Evolutionary conservation across 1,140 invertebrate genomes (phyloP), one percentile per base, ranked within the genome.

Genomic region (Drosophila kanapiae): DNA sequence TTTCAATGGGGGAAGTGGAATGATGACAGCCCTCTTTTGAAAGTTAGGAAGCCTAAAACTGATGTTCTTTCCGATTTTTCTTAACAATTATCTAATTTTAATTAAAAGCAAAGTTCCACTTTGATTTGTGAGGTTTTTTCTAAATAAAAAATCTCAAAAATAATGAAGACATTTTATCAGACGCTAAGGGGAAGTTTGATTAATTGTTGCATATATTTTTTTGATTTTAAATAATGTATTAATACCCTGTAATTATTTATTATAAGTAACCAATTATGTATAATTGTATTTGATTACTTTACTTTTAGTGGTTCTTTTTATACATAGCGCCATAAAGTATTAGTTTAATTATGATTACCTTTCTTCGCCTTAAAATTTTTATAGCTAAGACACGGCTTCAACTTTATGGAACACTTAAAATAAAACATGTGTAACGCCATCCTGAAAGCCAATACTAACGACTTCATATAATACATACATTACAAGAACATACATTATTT

Each of bases 51-150:
- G n/a, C 40, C 53, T 45, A 14, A 27, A 38, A 40, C 2, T 29
- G 7, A 11, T 16, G 18, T 11, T 47, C 27, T 49, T 31, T 29
- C 18, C 35, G 31, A 27, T 33, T 10, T 48, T 27, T 27, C 16
- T 6, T n/a, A 29, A 13, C 6, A 11, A n/a, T 23, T 33, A 42
- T 8, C 1, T 40, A 23, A 33, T 57, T 61, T 45, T 18, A 14
- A 65, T 58, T 75, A 53, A 57, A 54, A 47, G 37, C 29, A 7
- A 77, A 31, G 49, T 56, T 43, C 37, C 11, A 9, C 4, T 10
- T 23, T 86, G 70, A 79, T 79, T 82, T 82, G 70, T 61, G 63
- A 47, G 82, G 53, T 85, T 57, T 29, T 42, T 57, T 68, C 45
- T 59, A 4, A 61, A 49, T 51, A 27, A 6, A 9, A 53, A 37